A percentile compares a stretch with the other conserved stretches of the same genome.
These are phyloP conservation scores for Valencia hispanica DNA, from an alignment of 2,797 vertebrate genomes.

Conservation along the genomic window DNA sequence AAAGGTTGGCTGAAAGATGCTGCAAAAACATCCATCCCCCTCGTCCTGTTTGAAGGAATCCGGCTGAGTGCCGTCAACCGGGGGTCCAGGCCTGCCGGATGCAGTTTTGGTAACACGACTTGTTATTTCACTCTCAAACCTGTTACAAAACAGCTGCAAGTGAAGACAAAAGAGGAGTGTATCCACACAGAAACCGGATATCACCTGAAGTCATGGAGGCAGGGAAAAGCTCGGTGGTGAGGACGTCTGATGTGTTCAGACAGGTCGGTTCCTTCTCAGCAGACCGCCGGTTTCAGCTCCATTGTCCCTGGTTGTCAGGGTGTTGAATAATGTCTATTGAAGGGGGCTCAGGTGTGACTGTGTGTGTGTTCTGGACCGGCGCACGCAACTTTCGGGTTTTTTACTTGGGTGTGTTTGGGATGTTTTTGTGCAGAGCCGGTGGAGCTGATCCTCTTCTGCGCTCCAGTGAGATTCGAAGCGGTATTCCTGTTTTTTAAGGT, in stretches of 20 bases:
- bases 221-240: slow-evolving; percentile 47
- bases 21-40: slow-evolving; percentile 1
- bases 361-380: slow-evolving; percentile 52
- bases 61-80: background rate
- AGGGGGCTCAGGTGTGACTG: slow-evolving; percentile 75
- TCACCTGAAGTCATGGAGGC: slow-evolving; percentile 60
- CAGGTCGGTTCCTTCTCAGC: slow-evolving; percentile 63
- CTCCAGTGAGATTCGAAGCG: slow-evolving; percentile 67
- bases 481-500: slow-evolving; percentile 80
- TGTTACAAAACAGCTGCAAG: slow-evolving; percentile 65
- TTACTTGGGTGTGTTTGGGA: slow-evolving; percentile 25
- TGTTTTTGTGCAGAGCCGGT: slow-evolving; percentile 71
- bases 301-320: slow-evolving; percentile 70
- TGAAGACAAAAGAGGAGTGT: slow-evolving; percentile 58
- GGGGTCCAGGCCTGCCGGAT: slow-evolving; percentile 4
- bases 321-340: slow-evolving; percentile 72
- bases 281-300: slow-evolving; percentile 44
- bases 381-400: slow-evolving; percentile 34
- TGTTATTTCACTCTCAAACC: slow-evolving; percentile 40
- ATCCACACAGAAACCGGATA: slow-evolving; percentile 62
- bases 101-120: slow-evolving; percentile 29
- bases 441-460: slow-evolving; percentile 70
- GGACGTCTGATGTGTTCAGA: slow-evolving; percentile 69
- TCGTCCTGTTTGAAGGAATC: slow-evolving; percentile 14
- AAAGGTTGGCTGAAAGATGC: slow-evolving; percentile 19